Percentiles rank a stretch among this genome's conserved stretches.
Evolutionary conservation across 2,113 vertebrate genomes (phyloP).

Genomic region (Aphelocoma coerulescens): DNA sequence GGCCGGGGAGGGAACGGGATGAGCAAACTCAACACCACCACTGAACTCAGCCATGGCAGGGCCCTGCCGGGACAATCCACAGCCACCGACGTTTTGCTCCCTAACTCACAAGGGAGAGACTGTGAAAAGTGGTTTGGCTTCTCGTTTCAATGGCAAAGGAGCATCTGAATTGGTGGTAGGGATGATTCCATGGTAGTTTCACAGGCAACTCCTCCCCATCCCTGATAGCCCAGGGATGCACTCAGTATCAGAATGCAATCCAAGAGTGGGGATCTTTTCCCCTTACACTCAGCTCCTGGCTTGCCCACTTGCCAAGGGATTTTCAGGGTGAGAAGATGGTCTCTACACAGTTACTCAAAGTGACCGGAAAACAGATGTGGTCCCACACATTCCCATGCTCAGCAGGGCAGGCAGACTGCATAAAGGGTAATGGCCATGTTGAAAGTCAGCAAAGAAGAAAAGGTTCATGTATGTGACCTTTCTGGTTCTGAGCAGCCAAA

Average conservation of each 20-base stretch:
- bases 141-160: not conserved
- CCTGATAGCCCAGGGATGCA: accelerated
- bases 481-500: not conserved
- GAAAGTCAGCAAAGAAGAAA: constrained; percentile 21
- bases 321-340: not conserved
- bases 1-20: not conserved
- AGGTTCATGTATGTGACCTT: not conserved
- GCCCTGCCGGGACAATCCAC: not conserved
- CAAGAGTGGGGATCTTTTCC: not conserved
- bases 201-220: not conserved
- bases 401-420: not conserved
- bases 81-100: not conserved
- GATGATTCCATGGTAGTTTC: not conserved
- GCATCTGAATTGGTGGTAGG: not conserved
- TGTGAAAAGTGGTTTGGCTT: not conserved
- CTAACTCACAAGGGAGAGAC: not conserved
- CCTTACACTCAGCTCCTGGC: not conserved
- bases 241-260: not conserved
- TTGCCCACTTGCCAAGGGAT: not conserved
- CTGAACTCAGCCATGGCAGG: not conserved
- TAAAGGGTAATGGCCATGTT: not conserved
- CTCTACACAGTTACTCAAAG: not conserved
- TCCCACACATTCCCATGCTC: not conserved
- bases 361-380: not conserved
- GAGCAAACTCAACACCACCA: not conserved